Conservation (phyloP, 2,888 invertebrate genomes). For the Bellardia bayeri region DNA sequence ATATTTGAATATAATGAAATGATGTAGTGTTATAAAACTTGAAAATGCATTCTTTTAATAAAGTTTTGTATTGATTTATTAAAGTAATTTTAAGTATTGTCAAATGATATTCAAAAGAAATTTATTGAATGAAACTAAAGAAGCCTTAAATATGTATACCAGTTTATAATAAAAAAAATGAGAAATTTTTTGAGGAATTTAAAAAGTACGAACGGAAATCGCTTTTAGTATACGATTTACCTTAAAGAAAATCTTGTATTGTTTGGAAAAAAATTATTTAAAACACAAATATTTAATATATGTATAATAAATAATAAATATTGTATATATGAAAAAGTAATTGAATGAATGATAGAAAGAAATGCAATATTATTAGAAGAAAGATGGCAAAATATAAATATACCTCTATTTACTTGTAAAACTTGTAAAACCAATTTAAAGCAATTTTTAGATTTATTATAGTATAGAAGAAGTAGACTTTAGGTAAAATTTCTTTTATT, state of each 20-base stretch:
- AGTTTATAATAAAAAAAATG: constrained; percentile 77
- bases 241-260: constrained; percentile 48
- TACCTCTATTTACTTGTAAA: constrained; percentile 22
- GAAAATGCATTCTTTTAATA: neutral
- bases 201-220: constrained; percentile 37
- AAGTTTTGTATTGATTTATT: constrained; percentile 29
- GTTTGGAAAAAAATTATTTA: constrained; percentile 29
- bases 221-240: constrained; percentile 78
- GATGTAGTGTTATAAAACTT: constrained; percentile 18
- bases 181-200: constrained; percentile 33
- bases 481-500: constrained; percentile 32
- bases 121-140: constrained; percentile 74
- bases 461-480: constrained; percentile 29
- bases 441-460: constrained; percentile 69
- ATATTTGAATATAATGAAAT: constrained; percentile 14
- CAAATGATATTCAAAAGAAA: neutral
- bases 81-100: constrained; percentile 14
- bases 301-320: neutral
- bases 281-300: constrained; percentile 21
- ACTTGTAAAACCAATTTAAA: constrained; percentile 59
- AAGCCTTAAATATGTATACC: constrained; percentile 85
- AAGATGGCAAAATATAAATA: constrained; percentile 24
- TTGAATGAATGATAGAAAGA: constrained; percentile 29
- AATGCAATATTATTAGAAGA: constrained; percentile 49
- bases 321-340: constrained; percentile 30